These are phyloP conservation scores for Magallana gigas DNA, from an alignment of 1,140 invertebrate genomes.

Conservation along the genomic window DNA sequence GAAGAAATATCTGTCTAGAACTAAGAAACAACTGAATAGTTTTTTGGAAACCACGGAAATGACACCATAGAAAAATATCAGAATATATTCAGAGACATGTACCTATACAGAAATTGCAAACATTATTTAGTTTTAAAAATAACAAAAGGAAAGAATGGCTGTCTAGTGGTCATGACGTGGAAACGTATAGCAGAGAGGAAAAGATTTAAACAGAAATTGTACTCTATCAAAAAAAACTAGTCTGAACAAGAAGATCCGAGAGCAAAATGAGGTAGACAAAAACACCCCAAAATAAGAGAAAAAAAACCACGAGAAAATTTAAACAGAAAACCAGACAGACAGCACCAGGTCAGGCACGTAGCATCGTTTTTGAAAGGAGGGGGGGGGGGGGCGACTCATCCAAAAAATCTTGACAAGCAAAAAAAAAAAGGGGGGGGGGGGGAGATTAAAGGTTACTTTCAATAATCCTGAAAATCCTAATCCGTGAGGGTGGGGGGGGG, in stretches of 20 bases:
- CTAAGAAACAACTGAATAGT: neutral
- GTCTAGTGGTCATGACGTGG: neutral
- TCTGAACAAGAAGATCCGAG: neutral
- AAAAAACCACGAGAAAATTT: neutral
- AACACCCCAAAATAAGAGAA: neutral
- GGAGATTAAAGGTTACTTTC: too few species aligned
- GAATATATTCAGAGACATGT: neutral
- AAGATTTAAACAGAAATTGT: neutral
- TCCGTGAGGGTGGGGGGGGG: too few species aligned
- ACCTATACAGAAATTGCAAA: neutral
- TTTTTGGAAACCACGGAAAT: neutral
- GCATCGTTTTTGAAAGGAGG: too few species aligned
- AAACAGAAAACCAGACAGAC: neutral
- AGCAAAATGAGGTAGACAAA: neutral
- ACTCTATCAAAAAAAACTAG: neutral
- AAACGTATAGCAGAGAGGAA: neutral
- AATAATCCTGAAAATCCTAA: too few species aligned
- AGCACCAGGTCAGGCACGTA: neutral
- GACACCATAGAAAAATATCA: neutral
- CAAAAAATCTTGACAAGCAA: too few species aligned
- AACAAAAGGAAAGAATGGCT: neutral
- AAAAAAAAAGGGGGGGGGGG: too few species aligned
- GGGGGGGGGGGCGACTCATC: too few species aligned
- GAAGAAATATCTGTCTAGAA: neutral
- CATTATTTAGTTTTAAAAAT: neutral